Percentiles rank a stretch among this genome's conserved stretches.
phyloP scores from a whole-genome alignment of 1,140 invertebrate genomes.

The Ceratina australensis region DNA sequence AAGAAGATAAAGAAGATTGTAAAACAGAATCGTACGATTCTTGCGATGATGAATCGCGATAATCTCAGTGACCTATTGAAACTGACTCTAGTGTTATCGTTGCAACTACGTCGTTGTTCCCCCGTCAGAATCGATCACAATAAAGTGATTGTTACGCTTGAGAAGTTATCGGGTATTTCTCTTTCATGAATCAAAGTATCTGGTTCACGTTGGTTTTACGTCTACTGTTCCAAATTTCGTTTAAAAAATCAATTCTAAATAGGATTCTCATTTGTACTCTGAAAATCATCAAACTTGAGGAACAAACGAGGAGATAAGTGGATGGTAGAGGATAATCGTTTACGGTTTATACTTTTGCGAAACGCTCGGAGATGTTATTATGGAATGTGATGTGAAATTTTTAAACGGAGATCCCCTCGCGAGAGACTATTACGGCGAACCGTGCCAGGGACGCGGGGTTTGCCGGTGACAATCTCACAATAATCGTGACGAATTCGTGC shows the following conservation, averaged over 20 bases:
- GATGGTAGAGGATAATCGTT: background rate
- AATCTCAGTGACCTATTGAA: slow-evolving; percentile 1
- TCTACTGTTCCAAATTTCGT: no score
- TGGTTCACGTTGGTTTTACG: no score
- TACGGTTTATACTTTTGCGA: background rate
- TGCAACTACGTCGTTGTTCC: background rate
- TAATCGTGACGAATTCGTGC: slow-evolving; percentile 30
- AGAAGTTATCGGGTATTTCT: background rate
- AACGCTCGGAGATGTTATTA: slow-evolving; percentile 13
- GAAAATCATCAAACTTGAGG: no score
- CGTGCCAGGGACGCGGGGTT: slow-evolving; percentile 38
- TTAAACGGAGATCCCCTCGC: slow-evolving; percentile 12
- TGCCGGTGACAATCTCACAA: slow-evolving; percentile 34
- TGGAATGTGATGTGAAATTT: slow-evolving; percentile 4
- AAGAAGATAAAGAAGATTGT: background rate
- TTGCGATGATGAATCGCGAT: background rate
- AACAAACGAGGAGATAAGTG: no score
- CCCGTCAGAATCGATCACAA: background rate
- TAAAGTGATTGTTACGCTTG: background rate
- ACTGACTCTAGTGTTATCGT: background rate
- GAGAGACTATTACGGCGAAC: slow-evolving; percentile 26
- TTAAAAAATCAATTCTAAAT: no score
- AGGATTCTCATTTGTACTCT: no score
- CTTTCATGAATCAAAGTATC: background rate
- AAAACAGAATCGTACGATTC: background rate